Evolutionary conservation across 2,888 invertebrate species (phyloP).

Genomic region (Coecobrya sp.): DNA sequence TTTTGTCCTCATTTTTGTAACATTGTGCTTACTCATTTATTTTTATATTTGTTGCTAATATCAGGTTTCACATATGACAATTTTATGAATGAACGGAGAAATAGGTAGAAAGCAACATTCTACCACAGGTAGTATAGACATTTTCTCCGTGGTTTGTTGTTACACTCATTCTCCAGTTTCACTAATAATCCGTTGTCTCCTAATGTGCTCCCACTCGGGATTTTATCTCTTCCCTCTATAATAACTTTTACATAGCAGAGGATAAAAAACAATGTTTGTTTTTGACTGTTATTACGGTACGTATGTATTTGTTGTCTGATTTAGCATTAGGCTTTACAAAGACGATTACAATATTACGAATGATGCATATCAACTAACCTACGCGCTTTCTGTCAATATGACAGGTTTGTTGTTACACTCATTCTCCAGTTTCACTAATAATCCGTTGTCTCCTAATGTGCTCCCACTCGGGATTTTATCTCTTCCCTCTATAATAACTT

Average conservation of each 20-base stretch:
- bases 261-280: constrained; percentile 35
- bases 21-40: constrained; percentile 22
- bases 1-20: not conserved
- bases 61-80: not conserved
- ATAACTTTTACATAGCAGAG: constrained; percentile 53
- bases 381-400: too few species aligned
- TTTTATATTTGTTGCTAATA: not conserved
- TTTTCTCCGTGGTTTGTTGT: not conserved
- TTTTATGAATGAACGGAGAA: constrained; percentile 36
- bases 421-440: too few species aligned
- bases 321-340: not conserved
- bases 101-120: constrained; percentile 28
- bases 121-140: too few species aligned
- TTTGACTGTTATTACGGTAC: not conserved
- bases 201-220: constrained; percentile 82
- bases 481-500: constrained; percentile 40
- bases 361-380: not conserved
- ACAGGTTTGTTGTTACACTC: too few species aligned
- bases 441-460: constrained; percentile 83
- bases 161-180: not conserved
- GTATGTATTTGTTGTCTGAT: not conserved
- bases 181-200: constrained; percentile 82
- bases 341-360: not conserved
- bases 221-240: constrained; percentile 43
- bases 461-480: constrained; percentile 77